Evolutionary conservation across 2,113 vertebrate genomes (phyloP), one percentile per base, ranked within the genome.

Genomic region (Copsychus sechellarum): DNA sequence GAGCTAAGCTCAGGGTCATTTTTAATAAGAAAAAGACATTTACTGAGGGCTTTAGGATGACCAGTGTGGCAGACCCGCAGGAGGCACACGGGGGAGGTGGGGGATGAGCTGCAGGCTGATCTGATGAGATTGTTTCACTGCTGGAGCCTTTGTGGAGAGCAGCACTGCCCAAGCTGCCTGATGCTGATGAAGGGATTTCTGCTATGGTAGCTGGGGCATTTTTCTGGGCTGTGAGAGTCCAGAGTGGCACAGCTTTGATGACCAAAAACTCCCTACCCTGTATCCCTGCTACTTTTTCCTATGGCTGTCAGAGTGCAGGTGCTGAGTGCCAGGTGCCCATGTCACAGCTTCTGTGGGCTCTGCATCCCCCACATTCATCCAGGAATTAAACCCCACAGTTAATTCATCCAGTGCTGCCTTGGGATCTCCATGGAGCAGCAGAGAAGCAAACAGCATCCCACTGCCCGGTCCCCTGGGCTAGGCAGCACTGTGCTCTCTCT

Each of bases 41-140:
- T 87, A 8, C 36, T 9, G 9, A 56, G 60, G 34, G 31, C 25
- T 93, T 82, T 54, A 31, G 21, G 40, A 19, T 14, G 69, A 43
- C 24, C 25, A 14, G 11, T 2, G 2, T 16, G 73, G 54, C 3
- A 25, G 61, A 67, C 33, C n/a, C 0, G 0, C 43, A 33, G 69
- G 22, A 79, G 61, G 48, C 43, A 11, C 2, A 1, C 0, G 0
- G 50, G 60, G 16, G 3, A 86, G 64, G 29, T 2, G 34, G 57
- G 56, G 90, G 51, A 23, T 24, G 20, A 84, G 48, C 54, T 64
- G 53, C 42, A 70, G 61, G 24, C 69, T 56, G 60, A 16, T 34
- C 9, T 51, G 67, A 50, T 42, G 58, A 70, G 50, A 20, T 29
- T 31, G 54, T 26, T 76, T 20, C 25, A 8, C 26, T 28, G 56